Base-by-base conservation (phyloP, 2,113 vertebrate species). In the Urocynchramus pylzowi region DNA sequence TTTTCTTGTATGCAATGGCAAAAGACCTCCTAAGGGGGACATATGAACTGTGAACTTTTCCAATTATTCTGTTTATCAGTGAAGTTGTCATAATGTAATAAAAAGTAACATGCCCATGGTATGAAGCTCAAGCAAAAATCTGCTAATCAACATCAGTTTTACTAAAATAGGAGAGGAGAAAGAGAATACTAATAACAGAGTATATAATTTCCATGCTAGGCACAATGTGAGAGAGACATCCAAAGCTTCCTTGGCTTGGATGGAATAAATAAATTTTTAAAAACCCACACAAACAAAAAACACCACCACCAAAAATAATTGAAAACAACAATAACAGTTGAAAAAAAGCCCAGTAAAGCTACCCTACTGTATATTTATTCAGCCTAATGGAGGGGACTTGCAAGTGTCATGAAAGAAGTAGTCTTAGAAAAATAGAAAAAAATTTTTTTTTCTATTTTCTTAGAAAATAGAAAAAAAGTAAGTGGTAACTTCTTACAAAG, bases 291-390 rank as follows among this genome's bases (percentile, higher is more conserved):
- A 41, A 83, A 26, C 5, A n/a, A 61, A 57, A 56, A 23, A 1
- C 4, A 27, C 4, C 6, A 11, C 1, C 4, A 50, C 23, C 3
- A 61, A 61, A 53, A 47, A 11, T 0, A 61, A 42, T 3, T 47
- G 7, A 54, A 49, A 61, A 13, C 8, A 50, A 5, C 2, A 39
- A 15, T 61, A 57, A 28, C 13, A 53, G 37, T 1, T 78, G 28
- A 57, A 13, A 70, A 67, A 23, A 67, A 57, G 15, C 5, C 7
- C 13, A 71, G 5, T 63, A 75, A 89, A 77, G 5, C 17, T 80
- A 53, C 11, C 47, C 13, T 22, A 47, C 5, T 8, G 2, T 50
- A 30, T 54, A 50, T 57, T 64, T 31, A 28, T 78, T 87, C 31
- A 70, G 18, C 2, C 22, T 74, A 64, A 61, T 21, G 59, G 27